These are phyloP conservation scores for Erebia aethiops DNA, from an alignment of 2,888 invertebrate species.

Conservation along the genomic window DNA sequence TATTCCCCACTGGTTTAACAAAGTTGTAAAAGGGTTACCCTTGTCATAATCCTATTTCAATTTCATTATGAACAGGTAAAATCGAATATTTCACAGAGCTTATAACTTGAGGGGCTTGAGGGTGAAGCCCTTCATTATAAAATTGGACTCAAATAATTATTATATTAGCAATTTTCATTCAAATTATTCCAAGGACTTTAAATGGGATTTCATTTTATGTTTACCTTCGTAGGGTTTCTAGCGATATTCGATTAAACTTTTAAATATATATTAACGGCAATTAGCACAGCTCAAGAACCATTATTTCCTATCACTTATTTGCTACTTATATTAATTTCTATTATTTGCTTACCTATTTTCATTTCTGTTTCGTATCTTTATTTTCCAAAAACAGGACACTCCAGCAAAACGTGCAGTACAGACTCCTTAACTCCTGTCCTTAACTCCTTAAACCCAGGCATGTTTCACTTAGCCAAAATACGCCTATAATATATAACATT, in stretches of 20 bases:
- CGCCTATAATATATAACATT: neutral
- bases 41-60: constrained; percentile 9
- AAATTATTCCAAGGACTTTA: neutral
- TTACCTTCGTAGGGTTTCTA: neutral
- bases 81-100: constrained; percentile 6
- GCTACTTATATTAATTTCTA: too few species aligned
- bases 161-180: neutral
- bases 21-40: constrained; percentile 14
- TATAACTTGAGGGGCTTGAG: constrained; percentile 4
- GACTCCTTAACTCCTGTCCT: too few species aligned
- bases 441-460: too few species aligned
- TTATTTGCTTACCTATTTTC: too few species aligned
- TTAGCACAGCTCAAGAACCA: too few species aligned
- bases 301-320: too few species aligned
- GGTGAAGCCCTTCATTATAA: neutral
- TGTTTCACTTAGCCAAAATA: neutral
- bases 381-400: too few species aligned
- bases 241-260: neutral
- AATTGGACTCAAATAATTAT: neutral
- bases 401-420: too few species aligned
- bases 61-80: constrained; percentile 14
- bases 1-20: neutral
- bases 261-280: neutral
- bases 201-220: neutral
- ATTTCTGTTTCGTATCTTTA: too few species aligned